phyloP scores from a whole-genome alignment of 64 coral and sea anemone species.

The Montipora cactus region DNA sequence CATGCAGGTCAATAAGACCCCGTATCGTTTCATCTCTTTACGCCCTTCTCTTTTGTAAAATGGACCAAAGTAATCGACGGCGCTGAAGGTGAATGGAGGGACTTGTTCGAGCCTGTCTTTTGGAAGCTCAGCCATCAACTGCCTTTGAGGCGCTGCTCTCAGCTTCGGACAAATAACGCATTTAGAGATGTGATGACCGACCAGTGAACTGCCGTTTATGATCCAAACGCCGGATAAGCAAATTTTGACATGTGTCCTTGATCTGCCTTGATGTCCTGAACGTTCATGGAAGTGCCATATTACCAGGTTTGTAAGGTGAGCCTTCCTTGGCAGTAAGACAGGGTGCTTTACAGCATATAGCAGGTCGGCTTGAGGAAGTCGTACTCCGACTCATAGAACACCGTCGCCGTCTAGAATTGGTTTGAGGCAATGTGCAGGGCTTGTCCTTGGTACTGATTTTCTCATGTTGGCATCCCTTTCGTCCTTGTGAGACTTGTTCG shows the following conservation, averaged over 20 bases:
- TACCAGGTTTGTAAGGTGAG: neutral
- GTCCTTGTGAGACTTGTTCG: neutral
- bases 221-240: neutral
- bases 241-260: no score
- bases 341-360: neutral
- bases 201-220: neutral
- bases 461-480: neutral
- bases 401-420: neutral
- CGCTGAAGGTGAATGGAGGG: conserved; percentile 38
- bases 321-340: neutral
- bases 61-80: conserved; percentile 37
- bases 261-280: no score
- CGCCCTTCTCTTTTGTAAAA: conserved; percentile 6
- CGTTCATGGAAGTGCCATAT: neutral
- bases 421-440: conserved; percentile 3
- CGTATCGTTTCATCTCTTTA: conserved; percentile 51
- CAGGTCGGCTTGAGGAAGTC: neutral
- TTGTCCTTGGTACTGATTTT: neutral
- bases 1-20: conserved; percentile 46
- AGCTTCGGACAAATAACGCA: neutral
- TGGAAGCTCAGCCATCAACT: conserved; percentile 34
- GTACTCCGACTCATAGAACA: conserved; percentile 5
- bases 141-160: neutral
- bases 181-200: conserved; percentile 2
- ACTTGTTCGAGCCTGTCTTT: neutral